A percentile compares a stretch with the other conserved stretches of the same genome.
phyloP scores from a whole-genome alignment of 1,140 invertebrate species.

The Leptonema lineaticorne region DNA sequence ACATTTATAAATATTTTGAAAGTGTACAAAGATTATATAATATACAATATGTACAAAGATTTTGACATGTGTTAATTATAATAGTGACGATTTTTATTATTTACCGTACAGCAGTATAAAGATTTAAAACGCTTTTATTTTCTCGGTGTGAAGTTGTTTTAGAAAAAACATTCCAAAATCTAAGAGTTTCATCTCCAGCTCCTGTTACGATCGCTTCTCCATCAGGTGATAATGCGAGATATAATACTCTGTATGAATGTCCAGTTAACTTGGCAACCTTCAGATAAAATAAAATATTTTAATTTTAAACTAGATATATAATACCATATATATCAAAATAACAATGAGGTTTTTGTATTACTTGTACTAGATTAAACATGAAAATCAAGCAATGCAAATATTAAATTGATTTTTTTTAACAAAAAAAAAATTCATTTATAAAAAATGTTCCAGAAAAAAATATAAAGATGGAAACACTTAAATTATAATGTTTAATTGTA shows the following conservation, averaged over 20 bases:
- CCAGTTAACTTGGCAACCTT: conserved; percentile 98
- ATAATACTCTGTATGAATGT: conserved; percentile 95
- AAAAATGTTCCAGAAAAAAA: too few relatives aligned
- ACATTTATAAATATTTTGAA: background rate
- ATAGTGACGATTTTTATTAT: background rate
- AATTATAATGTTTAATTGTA: too few relatives aligned
- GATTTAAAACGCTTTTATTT: conserved; percentile 93
- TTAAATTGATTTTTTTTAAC: too few relatives aligned
- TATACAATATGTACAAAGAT: background rate
- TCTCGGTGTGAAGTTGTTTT: conserved; percentile 95
- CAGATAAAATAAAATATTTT: conserved; percentile 34
- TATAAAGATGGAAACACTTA: background rate
- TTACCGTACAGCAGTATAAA: conserved; percentile 88
- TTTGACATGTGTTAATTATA: background rate
- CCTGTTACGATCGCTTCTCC: conserved; percentile 99
- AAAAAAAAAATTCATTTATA: too few relatives aligned
- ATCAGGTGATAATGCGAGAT: conserved; percentile 97
- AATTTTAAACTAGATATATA: background rate
- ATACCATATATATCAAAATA: background rate
- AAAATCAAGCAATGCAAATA: background rate
- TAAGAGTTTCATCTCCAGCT: conserved; percentile 96
- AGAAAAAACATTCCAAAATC: conserved; percentile 99
- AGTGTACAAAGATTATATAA: background rate
- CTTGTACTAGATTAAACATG: background rate
- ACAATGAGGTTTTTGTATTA: background rate